Evolutionary conservation across 2,888 invertebrate species (phyloP), one percentile per base, ranked within the genome.

Genomic region (Penaeus monodon): DNA sequence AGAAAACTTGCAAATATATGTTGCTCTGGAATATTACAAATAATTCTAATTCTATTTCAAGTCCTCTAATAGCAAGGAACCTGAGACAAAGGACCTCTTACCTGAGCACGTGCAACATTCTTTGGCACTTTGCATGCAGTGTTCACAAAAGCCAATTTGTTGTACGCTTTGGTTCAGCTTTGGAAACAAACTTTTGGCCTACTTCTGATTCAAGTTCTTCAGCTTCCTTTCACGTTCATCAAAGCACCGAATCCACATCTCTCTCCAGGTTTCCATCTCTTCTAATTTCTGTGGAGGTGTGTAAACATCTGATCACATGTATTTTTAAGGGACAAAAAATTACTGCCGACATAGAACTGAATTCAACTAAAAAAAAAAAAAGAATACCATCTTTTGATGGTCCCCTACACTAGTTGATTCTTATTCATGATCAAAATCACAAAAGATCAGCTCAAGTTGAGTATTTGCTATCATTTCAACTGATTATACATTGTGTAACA

Each of bases 61-160:
- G 10, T 38, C 10, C 1, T 33, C 38, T 38, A 44, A 38, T 38
- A 12, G 38, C n/a, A 12, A 77, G 12, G 14, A 33, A 77, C 33
- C 14, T 44, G n/a, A 1, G 12, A 2, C 33, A n/a, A 29, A 27
- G 33, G n/a, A 44, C 33, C 33, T 68, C 86, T 80, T 44, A 89
- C 96, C 93, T 98, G 98, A 92, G 96, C 96, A 84, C 96, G 95
- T 24, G 95, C 94, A 70, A 98, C 93, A 91, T 95, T 96, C 44
- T 97, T 94, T 0, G 98, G 98, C 4, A 98, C 97, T 92, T 98
- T 98, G 0, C 96, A 98, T 64, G 95, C 93, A n/a, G 95, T 94
- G 92, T 98, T 97, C 0, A 98, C 96, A 92, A 96, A 98, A 0
- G 98, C 98, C 92, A 98, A 94, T 92, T 98, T 97, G 98, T 96